phyloP scores from a whole-genome alignment of 2,113 vertebrate genomes.

The Lanius ludovicianus region DNA sequence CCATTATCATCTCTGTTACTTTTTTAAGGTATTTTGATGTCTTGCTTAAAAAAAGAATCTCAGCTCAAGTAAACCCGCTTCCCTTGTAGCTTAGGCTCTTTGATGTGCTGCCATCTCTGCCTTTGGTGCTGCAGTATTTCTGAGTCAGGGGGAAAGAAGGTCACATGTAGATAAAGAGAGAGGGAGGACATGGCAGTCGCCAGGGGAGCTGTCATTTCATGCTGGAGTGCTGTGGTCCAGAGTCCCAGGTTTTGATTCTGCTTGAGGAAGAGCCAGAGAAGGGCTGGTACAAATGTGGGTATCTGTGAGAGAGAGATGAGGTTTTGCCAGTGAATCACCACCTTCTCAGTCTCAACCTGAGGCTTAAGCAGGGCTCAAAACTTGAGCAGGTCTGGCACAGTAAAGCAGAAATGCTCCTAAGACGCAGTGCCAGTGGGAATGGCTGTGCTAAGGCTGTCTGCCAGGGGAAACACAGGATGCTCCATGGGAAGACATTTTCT shows the following conservation, averaged over 20 bases:
- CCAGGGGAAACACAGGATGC: not conserved
- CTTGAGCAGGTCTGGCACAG: not conserved
- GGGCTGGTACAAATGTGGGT: not conserved
- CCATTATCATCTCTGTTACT: not conserved
- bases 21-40: constrained; percentile 18
- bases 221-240: not conserved
- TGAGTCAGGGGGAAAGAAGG: not conserved
- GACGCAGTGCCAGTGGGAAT: accelerated
- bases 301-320: not conserved
- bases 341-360: not conserved
- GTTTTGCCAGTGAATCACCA: not conserved
- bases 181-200: not conserved
- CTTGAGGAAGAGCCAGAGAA: not conserved
- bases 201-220: not conserved
- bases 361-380: not conserved
- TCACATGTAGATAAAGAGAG: not conserved
- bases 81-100: not conserved
- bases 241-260: not conserved
- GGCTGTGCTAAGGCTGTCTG: not conserved
- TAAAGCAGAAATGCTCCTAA: not conserved
- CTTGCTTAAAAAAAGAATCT: not conserved
- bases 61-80: not conserved
- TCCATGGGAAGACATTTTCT: not conserved
- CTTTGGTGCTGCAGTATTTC: not conserved
- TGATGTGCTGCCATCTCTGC: not conserved